Evolutionary conservation across 2,113 vertebrate genomes (phyloP).

Genomic region (Amblyopsis rosae): DNA sequence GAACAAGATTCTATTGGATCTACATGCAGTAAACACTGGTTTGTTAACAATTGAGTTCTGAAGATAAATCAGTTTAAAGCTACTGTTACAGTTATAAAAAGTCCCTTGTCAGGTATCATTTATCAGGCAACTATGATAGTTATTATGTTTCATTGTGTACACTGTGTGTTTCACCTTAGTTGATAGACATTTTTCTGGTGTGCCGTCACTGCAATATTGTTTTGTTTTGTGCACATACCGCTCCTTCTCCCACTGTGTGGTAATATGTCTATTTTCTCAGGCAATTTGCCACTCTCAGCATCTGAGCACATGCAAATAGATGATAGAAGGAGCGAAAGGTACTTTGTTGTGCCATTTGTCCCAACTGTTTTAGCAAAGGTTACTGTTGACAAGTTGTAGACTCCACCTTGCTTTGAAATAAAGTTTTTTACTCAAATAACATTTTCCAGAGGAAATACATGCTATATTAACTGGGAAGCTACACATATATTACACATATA

Average conservation of each 20-base stretch:
- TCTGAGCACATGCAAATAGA: constrained; percentile 75
- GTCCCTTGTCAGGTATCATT: constrained; percentile 7
- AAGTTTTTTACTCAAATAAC: neutral
- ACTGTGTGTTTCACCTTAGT: constrained; percentile 61
- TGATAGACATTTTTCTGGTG: constrained; percentile 66
- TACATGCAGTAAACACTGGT: no score
- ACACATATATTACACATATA: neutral
- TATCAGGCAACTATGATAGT: constrained; percentile 53
- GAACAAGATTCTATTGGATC: no score
- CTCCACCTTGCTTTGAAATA: neutral
- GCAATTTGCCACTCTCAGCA: constrained; percentile 79
- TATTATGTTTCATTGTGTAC: constrained; percentile 48
- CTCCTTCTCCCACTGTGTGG: constrained; percentile 75
- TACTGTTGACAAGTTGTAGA: constrained; percentile 43
- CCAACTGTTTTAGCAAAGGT: constrained; percentile 60
- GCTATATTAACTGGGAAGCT: constrained; percentile 9
- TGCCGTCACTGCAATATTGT: constrained; percentile 56
- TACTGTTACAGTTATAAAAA: neutral
- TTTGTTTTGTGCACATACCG: constrained; percentile 73
- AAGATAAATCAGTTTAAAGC: neutral
- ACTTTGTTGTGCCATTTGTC: constrained; percentile 50
- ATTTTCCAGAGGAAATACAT: constrained; percentile 8
- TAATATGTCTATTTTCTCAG: constrained; percentile 81
- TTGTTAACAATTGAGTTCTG: neutral
- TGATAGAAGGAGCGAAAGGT: constrained; percentile 48